Percentiles rank a stretch among this genome's conserved stretches.
phyloP scores from a whole-genome alignment of 2,888 invertebrate species.

The Hedya salicella region DNA sequence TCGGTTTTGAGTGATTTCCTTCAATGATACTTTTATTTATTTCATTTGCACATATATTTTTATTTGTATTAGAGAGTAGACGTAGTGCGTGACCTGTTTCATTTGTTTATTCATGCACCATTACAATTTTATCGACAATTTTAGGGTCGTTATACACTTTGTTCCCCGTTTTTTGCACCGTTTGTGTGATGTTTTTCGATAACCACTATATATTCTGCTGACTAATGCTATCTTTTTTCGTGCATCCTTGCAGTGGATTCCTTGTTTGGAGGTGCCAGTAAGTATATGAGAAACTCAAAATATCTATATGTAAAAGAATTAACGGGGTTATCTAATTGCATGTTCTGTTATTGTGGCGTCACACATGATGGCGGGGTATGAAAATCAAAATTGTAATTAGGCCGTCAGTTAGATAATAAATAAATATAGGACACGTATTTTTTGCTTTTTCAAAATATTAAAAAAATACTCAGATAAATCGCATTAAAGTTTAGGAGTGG shows the following conservation, averaged over 20 bases:
- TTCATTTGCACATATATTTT: constrained; percentile 74
- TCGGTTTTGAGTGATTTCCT: constrained; percentile 63
- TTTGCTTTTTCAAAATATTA: too few relatives aligned
- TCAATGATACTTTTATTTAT: constrained; percentile 58
- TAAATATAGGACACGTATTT: too few relatives aligned
- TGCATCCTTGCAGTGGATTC: constrained; percentile 87
- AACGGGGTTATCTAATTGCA: constrained; percentile 33
- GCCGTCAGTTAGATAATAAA: too few relatives aligned
- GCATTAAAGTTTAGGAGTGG: too few relatives aligned
- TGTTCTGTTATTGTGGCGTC: constrained; percentile 31
- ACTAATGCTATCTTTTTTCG: constrained; percentile 76
- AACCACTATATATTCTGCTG: constrained; percentile 47
- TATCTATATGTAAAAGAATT: constrained; percentile 9
- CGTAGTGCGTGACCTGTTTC: constrained; percentile 68
- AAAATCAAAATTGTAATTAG: too few relatives aligned
- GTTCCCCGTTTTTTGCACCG: constrained; percentile 57
- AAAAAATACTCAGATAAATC: too few relatives aligned
- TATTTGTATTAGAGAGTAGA: constrained; percentile 64
- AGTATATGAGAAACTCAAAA: constrained; percentile 66
- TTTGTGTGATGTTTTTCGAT: constrained; percentile 57
- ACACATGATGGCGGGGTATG: too few relatives aligned
- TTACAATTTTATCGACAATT: constrained; percentile 63
- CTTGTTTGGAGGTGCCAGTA: constrained; percentile 89
- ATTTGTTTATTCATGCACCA: constrained; percentile 77
- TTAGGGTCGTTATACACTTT: constrained; percentile 56